Base-by-base conservation (phyloP, 2,888 invertebrate genomes). In the Tetanocera ferruginea region DNA sequence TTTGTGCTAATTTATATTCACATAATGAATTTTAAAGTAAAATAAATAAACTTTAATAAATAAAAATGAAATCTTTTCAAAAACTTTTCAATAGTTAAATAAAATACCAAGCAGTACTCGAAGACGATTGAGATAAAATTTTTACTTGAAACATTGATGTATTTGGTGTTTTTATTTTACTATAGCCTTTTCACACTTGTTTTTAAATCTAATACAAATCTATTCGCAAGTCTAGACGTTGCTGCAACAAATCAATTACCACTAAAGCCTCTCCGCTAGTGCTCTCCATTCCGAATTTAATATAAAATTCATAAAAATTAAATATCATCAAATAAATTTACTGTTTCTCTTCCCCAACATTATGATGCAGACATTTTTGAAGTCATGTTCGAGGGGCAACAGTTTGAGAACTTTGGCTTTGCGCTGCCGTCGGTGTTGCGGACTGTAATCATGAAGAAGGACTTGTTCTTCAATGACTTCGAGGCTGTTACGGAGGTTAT, bases 351-450 rank as follows among this genome's bases (percentile, higher is more conserved):
- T 69, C n/a, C 23, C 25, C 64, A 52, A 23, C n/a, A 2, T 60
- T 11, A 0, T 57, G 28, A 14, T 69, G 0, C 28, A 81, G 90
- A 93, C 4, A 90, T 96, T 37, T 95, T 95, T 83, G 92, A 93
- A 76, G 90, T 93, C 0, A 93, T 95, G 82, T 92, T 92, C 28
- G 95, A 95, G 87, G 94, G 94, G 0, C 94, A 95, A 87, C 90
- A 95, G 2, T 91, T 96, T 90, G 95, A 95, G 85, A 92, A 92
- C 83, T 87, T 95, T 60, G 94, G 94, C 2, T 93, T 92, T 80
- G 85, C 90, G 49, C 83, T 94, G 64, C 92, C 93, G 0, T 86
- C 90, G 0, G 88, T 90, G 3, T 85, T 94, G 23, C 89, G 91
- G 60, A 91, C 92, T 77, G 90, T 92, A 0, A 91, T 91, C 23